Base-by-base conservation (phyloP, 2,888 invertebrate species). In the Drosophila histrio region DNA sequence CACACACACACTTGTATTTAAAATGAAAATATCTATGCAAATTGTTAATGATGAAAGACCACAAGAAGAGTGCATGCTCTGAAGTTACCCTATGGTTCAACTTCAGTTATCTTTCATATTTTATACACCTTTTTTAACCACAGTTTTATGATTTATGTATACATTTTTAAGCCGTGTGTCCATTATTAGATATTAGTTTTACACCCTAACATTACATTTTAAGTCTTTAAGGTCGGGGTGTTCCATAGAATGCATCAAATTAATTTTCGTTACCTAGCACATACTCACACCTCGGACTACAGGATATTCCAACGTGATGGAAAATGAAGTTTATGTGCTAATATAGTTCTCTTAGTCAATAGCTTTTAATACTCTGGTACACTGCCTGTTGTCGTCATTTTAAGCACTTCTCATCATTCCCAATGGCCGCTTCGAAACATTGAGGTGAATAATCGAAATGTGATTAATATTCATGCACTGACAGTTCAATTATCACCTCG, bases 401-500 rank as follows among this genome's bases (percentile, higher is more conserved):
- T 22, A 5, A 22, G 19, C 32, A 32, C 26, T 41, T 19, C n/a
- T 24, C 36, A 50, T 34, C 34, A 24, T 7, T 28, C 21, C 19
- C 30, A 62, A 59, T 56, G 66, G 34, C n/a, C 43, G 39, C 53
- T 57, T 72, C 58, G 60, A 49, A 50, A 59, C 58, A 56, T 43
- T 63, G 57, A 22, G 39, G 34, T 62, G 46, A 83, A 64, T 76
- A 58, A 47, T 36, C 56, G 44, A 65, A 87, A 64, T 83, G 65
- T 43, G 73, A 65, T 68, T 69, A 66, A 68, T 41, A 22, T 28
- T 53, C 26, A 49, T 39, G 46, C 58, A 65, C 39, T 56, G 67
- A 74, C 57, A 64, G 64, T 54, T 72, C 28, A 52, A 72, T 65
- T 85, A 49, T 41, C 21, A 26, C 24, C 17, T 21, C 5, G 7